phyloP scores from a whole-genome alignment of 2,888 invertebrate genomes.

The Digitonthophagus gazella region DNA sequence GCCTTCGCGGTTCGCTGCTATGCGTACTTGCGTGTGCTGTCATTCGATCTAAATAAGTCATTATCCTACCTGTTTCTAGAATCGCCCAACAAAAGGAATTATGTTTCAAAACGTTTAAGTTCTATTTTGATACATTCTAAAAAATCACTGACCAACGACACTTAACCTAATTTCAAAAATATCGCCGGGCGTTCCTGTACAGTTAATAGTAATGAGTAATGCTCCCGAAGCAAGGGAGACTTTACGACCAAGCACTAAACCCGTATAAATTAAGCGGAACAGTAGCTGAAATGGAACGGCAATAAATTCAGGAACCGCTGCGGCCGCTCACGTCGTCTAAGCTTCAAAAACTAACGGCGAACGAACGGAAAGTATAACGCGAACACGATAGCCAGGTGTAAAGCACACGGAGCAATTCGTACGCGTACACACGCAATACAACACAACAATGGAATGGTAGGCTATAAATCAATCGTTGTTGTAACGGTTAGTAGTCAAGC shows the following conservation, averaged over 20 bases:
- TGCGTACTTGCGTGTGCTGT: not conserved
- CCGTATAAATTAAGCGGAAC: constrained; percentile 25
- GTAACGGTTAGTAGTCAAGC: not conserved
- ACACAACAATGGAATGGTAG: constrained; percentile 29
- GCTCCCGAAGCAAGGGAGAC: constrained; percentile 6
- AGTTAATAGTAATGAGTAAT: constrained; percentile 16
- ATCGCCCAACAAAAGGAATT: too few relatives aligned
- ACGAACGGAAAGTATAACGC: constrained; percentile 7
- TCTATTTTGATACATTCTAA: not conserved
- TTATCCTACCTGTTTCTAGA: too few relatives aligned
- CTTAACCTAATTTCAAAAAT: constrained; percentile 16
- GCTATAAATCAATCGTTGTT: constrained; percentile 33
- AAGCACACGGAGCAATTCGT: constrained; percentile 27
- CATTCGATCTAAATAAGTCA: not conserved
- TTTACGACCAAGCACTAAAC: constrained; percentile 14
- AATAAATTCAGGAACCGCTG: constrained; percentile 23
- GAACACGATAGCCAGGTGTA: constrained; percentile 34
- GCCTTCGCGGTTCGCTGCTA: not conserved
- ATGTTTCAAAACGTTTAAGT: too few relatives aligned
- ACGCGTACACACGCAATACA: constrained; percentile 24
- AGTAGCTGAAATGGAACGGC: constrained; percentile 26
- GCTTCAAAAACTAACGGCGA: not conserved
- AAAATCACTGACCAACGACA: not conserved
- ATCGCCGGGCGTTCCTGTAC: constrained; percentile 4
- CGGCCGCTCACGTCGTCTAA: constrained; percentile 2